A percentile compares a stretch with the other conserved stretches of the same genome.
phyloP scores from a whole-genome alignment of 2,888 invertebrate genomes.

The Lysandra bellargus region DNA sequence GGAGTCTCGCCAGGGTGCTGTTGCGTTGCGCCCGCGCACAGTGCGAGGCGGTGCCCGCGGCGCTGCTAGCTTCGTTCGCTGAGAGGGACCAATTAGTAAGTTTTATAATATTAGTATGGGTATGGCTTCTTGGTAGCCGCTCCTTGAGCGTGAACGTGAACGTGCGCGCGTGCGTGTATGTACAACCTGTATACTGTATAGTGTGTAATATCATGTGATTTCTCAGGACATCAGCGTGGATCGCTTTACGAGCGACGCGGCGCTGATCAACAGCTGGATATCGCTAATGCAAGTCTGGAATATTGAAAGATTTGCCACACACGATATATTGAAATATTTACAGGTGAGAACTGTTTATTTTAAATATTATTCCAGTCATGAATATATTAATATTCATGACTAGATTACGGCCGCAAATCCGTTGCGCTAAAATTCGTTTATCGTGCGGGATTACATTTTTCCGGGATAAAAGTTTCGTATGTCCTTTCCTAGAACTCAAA shows the following conservation, averaged over 20 bases:
- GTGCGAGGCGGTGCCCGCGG: constrained; percentile 33
- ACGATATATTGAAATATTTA: background rate
- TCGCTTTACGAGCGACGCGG: constrained; percentile 12
- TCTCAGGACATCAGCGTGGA: constrained; percentile 10
- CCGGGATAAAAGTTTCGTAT: background rate
- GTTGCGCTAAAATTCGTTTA: background rate
- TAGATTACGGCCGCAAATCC: background rate
- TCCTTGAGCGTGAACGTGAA: background rate
- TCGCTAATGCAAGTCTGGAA: background rate
- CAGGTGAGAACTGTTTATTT: background rate
- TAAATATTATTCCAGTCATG: too few species aligned
- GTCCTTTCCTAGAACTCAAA: background rate
- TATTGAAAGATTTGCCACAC: background rate
- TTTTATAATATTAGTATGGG: background rate
- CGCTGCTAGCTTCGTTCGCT: background rate
- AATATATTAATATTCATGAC: background rate
- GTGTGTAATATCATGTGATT: background rate
- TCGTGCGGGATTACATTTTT: background rate
- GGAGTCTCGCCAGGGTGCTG: background rate
- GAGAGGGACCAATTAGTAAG: constrained; percentile 10
- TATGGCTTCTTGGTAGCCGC: too few species aligned
- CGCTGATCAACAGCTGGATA: constrained; percentile 11
- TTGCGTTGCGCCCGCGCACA: constrained; percentile 12
- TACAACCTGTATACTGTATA: background rate
- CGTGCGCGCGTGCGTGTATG: too few species aligned